phyloP scores from a whole-genome alignment of 2,113 vertebrate genomes.

The Uria lomvia region DNA sequence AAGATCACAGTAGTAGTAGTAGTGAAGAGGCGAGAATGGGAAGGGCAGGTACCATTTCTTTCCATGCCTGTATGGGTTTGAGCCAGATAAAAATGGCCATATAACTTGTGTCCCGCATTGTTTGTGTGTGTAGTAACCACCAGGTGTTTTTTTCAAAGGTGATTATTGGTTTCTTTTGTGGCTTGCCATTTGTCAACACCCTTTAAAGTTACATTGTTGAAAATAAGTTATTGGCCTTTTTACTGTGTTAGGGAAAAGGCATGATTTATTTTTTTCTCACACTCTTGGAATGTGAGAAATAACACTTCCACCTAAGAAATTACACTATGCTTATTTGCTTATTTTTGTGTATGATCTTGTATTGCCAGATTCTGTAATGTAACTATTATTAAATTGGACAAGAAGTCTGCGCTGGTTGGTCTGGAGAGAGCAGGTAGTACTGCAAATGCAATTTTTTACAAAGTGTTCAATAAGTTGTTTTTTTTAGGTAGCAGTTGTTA shows the following conservation, averaged over 20 bases:
- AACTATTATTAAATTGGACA: background rate
- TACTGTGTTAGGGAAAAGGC: background rate
- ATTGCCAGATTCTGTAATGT: background rate
- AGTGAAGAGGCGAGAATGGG: background rate
- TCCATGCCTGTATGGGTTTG: background rate
- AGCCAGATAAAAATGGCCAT: background rate
- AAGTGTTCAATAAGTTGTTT: background rate
- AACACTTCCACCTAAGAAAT: background rate
- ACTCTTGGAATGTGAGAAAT: background rate
- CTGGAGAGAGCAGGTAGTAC: background rate
- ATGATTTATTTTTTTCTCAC: background rate
- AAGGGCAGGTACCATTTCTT: background rate
- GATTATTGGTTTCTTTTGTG: background rate
- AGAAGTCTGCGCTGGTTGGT: background rate
- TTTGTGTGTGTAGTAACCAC: background rate
- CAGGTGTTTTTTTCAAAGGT: background rate
- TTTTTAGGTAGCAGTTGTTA: background rate
- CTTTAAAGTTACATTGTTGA: background rate
- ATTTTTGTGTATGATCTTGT: background rate
- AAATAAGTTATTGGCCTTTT: background rate
- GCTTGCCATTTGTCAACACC: background rate
- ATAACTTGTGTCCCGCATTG: background rate
- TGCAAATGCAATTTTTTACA: background rate
- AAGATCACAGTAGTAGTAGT: background rate
- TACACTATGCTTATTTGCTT: background rate